Conservation (phyloP, 2,797 vertebrate species). For the Pyrocephalus nanus region DNA sequence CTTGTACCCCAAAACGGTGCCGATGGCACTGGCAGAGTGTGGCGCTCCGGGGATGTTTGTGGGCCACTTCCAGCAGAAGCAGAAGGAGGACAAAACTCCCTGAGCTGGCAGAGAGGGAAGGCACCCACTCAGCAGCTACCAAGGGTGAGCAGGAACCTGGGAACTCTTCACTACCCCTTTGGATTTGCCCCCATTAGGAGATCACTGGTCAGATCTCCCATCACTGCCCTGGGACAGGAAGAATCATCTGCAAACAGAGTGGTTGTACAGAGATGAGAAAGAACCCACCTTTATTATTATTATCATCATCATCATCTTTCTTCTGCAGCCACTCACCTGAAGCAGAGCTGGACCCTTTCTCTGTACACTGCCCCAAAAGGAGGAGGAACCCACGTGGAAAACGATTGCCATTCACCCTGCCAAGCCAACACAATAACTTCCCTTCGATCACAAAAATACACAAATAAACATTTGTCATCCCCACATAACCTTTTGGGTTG, state of each 20-base stretch:
- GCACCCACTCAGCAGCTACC: neutral
- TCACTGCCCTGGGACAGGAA: too few relatives aligned
- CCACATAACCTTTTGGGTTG: neutral
- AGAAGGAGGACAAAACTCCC: neutral
- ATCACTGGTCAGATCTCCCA: neutral
- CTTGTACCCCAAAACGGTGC: fast-evolving
- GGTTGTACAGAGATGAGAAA: neutral
- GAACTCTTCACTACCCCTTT: fast-evolving
- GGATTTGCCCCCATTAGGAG: neutral
- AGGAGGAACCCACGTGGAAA: neutral
- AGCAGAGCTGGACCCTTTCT: neutral
- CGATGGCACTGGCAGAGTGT: fast-evolving
- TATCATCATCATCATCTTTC: neutral
- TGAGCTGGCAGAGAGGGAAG: neutral
- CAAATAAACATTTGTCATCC: neutral
- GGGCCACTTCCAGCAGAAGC: neutral
- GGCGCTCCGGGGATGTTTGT: fast-evolving
- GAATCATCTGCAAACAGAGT: neutral
- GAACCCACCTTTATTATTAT: neutral
- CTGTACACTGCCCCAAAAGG: fast-evolving
- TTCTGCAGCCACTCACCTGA: neutral
- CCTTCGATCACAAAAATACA: neutral
- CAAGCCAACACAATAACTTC: neutral
- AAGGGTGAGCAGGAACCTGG: fast-evolving
- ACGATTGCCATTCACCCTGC: neutral